Conservation (phyloP, 1,140 invertebrate genomes). For the Cherax quadricarinatus region DNA sequence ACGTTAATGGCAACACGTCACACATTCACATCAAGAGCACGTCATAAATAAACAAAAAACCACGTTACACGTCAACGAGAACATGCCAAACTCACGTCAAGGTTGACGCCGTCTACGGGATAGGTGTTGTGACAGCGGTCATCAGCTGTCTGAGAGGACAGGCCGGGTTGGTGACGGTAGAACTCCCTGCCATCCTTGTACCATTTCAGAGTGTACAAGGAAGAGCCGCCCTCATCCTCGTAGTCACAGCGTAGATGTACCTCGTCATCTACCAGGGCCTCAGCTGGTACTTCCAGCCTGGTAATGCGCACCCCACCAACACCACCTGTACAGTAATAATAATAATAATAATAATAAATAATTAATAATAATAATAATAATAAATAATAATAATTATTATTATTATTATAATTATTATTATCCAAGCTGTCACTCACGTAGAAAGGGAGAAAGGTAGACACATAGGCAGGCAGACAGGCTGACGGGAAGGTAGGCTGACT, state of each 20-base stretch:
- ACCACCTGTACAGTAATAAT: background rate
- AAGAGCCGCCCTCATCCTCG: conserved; percentile 65
- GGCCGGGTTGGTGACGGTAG: conserved; percentile 66
- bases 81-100: conserved; percentile 27
- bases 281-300: conserved; percentile 46
- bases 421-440: too few relatives aligned
- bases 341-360: background rate
- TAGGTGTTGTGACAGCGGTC: conserved; percentile 29
- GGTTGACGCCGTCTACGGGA: conserved; percentile 33
- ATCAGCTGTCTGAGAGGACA: background rate
- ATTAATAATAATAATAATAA: background rate
- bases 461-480: too few relatives aligned
- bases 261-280: conserved; percentile 60
- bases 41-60: too few relatives aligned
- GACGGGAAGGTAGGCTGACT: background rate
- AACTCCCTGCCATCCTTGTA: conserved; percentile 72
- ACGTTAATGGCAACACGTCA: too few relatives aligned
- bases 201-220: conserved; percentile 72
- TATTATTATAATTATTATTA: too few relatives aligned
- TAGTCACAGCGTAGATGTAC: conserved; percentile 67
- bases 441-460: background rate
- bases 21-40: too few relatives aligned
- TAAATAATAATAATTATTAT: background rate
- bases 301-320: conserved; percentile 47
- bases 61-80: too few relatives aligned